Percentiles rank a stretch among this genome's conserved stretches.
Conservation (phyloP, 2,888 invertebrate genomes). For the Aleiodes testaceus region DNA sequence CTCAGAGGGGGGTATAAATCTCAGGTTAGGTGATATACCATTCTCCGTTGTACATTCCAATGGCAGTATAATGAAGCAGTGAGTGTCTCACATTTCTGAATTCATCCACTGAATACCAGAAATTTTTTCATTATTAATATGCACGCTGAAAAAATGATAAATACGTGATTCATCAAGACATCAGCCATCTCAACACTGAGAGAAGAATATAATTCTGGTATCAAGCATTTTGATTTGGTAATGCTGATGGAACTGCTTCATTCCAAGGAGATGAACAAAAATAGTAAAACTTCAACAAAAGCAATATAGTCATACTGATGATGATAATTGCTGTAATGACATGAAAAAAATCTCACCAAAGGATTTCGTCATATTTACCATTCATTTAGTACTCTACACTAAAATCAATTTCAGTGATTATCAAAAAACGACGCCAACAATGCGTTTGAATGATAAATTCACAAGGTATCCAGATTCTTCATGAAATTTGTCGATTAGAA, state of each 20-base stretch:
- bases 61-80: constrained; percentile 16
- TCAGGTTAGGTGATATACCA: background rate
- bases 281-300: too few relatives aligned
- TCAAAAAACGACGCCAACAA: background rate
- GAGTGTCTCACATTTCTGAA: constrained; percentile 27
- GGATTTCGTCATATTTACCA: too few relatives aligned
- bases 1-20: constrained; percentile 21
- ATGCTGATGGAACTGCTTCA: too few relatives aligned
- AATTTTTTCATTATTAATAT: background rate
- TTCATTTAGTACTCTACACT: too few relatives aligned
- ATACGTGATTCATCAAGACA: background rate
- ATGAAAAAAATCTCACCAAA: too few relatives aligned
- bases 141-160: background rate
- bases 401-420: too few relatives aligned
- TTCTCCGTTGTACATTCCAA: constrained; percentile 15
- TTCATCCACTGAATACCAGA: constrained; percentile 15
- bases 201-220: too few relatives aligned
- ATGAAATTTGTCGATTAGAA: background rate
- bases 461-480: background rate
- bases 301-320: too few relatives aligned
- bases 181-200: too few relatives aligned
- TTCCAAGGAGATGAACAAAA: too few relatives aligned
- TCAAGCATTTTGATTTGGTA: too few relatives aligned
- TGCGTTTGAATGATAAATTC: constrained; percentile 10
- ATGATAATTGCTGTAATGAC: too few relatives aligned